Evolutionary conservation across 2,888 invertebrate genomes (phyloP).

Genomic region (Amblyjoppa fuscipennis): DNA sequence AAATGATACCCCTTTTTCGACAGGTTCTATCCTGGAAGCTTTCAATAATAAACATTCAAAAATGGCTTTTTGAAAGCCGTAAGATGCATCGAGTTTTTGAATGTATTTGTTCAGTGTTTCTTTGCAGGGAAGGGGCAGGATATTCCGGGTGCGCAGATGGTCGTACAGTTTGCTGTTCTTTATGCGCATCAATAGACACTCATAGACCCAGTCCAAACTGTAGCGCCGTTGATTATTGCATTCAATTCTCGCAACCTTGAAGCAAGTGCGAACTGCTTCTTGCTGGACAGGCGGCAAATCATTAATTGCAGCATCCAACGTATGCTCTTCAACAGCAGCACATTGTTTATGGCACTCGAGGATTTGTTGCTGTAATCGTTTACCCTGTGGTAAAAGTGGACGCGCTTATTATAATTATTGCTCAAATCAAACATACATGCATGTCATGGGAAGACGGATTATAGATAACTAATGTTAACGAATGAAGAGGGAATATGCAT

Average conservation of each 20-base stretch:
- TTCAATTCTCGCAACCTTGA: background rate
- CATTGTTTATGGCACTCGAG: background rate
- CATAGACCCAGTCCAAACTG: constrained; percentile 53
- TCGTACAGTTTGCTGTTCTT: constrained; percentile 64
- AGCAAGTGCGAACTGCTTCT: background rate
- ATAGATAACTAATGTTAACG: no score
- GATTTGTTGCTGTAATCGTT: no score
- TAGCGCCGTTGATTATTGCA: constrained; percentile 3
- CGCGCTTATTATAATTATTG: no score
- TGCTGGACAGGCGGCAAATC: background rate
- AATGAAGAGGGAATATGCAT: no score
- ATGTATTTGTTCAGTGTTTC: constrained; percentile 65
- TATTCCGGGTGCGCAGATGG: constrained; percentile 48
- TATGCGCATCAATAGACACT: constrained; percentile 65
- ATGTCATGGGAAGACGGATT: no score
- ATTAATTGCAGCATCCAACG: background rate
- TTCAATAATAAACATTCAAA: constrained; percentile 34
- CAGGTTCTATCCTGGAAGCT: constrained; percentile 46
- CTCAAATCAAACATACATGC: no score
- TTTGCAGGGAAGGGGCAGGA: constrained; percentile 58
- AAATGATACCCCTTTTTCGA: constrained; percentile 54
- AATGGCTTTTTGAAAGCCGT: background rate
- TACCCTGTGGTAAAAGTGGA: no score
- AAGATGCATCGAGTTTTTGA: constrained; percentile 56
- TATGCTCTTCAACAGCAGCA: background rate